These are phyloP conservation scores for Papilio polyxenes DNA, from an alignment of 1,140 invertebrate genomes.

Conservation along the genomic window DNA sequence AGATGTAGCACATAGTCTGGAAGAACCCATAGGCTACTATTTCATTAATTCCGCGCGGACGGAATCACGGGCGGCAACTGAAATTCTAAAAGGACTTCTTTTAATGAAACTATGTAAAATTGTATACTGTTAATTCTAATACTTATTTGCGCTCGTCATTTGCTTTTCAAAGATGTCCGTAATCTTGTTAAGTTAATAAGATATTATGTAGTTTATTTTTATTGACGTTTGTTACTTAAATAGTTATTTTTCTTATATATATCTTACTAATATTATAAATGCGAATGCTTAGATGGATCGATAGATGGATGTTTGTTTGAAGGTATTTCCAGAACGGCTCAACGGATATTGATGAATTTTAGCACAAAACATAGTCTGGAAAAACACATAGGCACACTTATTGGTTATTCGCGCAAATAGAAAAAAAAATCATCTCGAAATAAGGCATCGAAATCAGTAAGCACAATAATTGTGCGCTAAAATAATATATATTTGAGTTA, in stretches of 20 bases:
- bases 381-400: too few species aligned
- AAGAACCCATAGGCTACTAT: too few species aligned
- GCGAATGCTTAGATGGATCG: too few species aligned
- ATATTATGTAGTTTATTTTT: neutral
- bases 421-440: neutral
- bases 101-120: neutral
- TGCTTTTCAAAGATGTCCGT: neutral
- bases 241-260: neutral
- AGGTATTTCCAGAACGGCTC: too few species aligned
- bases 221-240: neutral
- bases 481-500: neutral
- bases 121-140: neutral
- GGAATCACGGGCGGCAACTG: too few species aligned
- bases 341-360: too few species aligned
- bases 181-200: slow-evolving; percentile 11
- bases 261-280: too few species aligned
- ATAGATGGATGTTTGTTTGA: too few species aligned
- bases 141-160: neutral
- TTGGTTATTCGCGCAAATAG: too few species aligned
- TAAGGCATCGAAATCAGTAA: neutral
- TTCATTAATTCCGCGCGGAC: too few species aligned
- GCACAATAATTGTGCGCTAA: neutral
- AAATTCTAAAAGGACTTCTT: neutral
- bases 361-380: too few species aligned
- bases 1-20: too few species aligned